Evolutionary conservation across 35 echinoderm and acorn worm genomes (phyloP), one percentile per base, ranked within the genome.

Genomic region (Apostichopus parvimensis): DNA sequence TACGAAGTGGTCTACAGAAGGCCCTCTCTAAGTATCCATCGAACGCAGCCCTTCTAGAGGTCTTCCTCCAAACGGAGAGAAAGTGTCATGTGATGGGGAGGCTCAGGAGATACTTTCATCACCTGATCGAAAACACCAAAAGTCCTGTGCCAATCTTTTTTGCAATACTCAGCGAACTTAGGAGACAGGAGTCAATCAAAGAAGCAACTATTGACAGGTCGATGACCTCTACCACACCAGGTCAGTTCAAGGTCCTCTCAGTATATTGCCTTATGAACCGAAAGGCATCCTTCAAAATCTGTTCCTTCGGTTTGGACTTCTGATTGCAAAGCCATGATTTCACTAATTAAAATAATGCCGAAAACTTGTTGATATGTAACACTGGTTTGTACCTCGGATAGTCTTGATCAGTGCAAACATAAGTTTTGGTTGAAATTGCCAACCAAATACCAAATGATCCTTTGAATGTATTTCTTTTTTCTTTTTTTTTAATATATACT

Each of bases 21-120:
- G 93, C 93, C 10, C 78, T 99, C 22, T 54, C 15, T 8, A 93
- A 91, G 23, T 99, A 92, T 90, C 95, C 95, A 14, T 64, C 78
- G 76, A 99, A 92, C 56, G 77, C 95, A 21, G 64, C 61, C 1
- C 87, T 99, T 22, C 24, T 99, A 77, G 59, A 99, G 45, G 25
- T 90, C 8, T 91, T 98, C 58, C 93, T 99, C 4, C 22, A 78
- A 5, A 83, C 90, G 15, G 97, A 99, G 87, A 82, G 91, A 26
- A 94, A 80, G 92, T 91, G 93, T 17, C 93, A 96, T 71, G 95
- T 96, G 9, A 88, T 91, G 83, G 97, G 94, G 8, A 79, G 91
- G 64, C 60, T 99, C 24, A 90, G 97, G 73, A 92, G 94, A 60
- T 94, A 99, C 73, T 98, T 99, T 92, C 91, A 96, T 87, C 87